Evolutionary conservation across 2,888 invertebrate genomes (phyloP).

Genomic region (Eretmocerus hayati): DNA sequence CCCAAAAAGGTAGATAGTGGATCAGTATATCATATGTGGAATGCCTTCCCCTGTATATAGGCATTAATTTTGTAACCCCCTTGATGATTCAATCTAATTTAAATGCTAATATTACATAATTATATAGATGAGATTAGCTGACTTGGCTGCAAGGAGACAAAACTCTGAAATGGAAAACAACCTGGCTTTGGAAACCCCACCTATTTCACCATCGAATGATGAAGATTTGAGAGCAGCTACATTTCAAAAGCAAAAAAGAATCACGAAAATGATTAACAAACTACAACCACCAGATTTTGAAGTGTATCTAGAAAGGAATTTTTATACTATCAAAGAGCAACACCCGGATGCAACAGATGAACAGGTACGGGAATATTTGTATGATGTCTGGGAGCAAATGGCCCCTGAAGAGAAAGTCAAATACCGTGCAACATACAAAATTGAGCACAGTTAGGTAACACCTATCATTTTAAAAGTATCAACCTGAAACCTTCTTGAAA

Average conservation of each 20-base stretch:
- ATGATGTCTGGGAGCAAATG: slow-evolving; percentile 20
- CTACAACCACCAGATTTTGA: slow-evolving; percentile 23
- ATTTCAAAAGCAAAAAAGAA: slow-evolving; percentile 19
- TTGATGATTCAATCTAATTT: too few relatives aligned
- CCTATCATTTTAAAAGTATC: too few relatives aligned
- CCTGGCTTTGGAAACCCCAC: slow-evolving; percentile 21
- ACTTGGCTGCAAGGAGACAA: neutral
- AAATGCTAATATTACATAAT: too few relatives aligned
- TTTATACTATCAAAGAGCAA: slow-evolving; percentile 14
- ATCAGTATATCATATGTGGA: neutral
- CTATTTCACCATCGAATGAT: slow-evolving; percentile 17
- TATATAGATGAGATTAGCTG: too few relatives aligned
- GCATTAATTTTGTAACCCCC: too few relatives aligned
- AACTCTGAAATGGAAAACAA: slow-evolving; percentile 9
- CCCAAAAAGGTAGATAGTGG: slow-evolving; percentile 12
- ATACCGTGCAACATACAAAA: slow-evolving; percentile 17
- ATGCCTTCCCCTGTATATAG: too few relatives aligned
- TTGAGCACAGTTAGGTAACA: slow-evolving; percentile 8
- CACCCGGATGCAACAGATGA: slow-evolving; percentile 21
- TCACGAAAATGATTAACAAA: slow-evolving; percentile 20
- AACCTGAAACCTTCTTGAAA: too few relatives aligned
- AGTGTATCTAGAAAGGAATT: slow-evolving; percentile 22
- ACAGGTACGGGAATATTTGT: slow-evolving; percentile 19
- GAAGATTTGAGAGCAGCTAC: slow-evolving; percentile 10
- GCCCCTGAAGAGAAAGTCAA: slow-evolving; percentile 20